Conservation (phyloP, 1,140 invertebrate genomes). For the Phymorhynchus buccinoides region DNA sequence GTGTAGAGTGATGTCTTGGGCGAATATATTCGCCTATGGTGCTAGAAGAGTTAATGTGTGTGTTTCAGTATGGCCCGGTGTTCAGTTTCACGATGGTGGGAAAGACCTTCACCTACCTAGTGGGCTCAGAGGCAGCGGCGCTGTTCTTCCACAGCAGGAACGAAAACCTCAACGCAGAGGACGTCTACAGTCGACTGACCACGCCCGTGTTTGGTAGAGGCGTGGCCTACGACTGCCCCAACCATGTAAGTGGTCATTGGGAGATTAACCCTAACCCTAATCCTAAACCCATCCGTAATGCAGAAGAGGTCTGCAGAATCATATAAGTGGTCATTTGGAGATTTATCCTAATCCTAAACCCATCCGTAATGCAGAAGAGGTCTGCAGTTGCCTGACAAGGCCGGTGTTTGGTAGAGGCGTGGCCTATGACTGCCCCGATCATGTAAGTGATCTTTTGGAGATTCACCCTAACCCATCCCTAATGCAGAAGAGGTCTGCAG, state of each 20-base stretch:
- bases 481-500: conserved; percentile 2
- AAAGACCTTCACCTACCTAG: conserved; percentile 68
- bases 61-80: conserved; percentile 66
- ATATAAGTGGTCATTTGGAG: too few species aligned
- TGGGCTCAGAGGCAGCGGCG: conserved; percentile 61
- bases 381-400: conserved; percentile 63
- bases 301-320: too few species aligned
- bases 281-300: background rate
- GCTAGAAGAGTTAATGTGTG: too few species aligned
- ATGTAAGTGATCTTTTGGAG: too few species aligned
- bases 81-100: conserved; percentile 70
- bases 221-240: conserved; percentile 67
- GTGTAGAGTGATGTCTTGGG: too few species aligned
- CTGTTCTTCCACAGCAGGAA: conserved; percentile 69
- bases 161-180: conserved; percentile 69
- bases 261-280: too few species aligned
- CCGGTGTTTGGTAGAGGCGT: conserved; percentile 70
- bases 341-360: too few species aligned
- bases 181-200: conserved; percentile 64
- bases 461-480: background rate
- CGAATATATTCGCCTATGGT: too few species aligned
- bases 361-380: conserved; percentile 71
- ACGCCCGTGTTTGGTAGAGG: conserved; percentile 69
- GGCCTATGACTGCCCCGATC: conserved; percentile 66
- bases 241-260: conserved; percentile 62